Conservation (phyloP, 2,888 invertebrate genomes). For the Leptinotarsa peninsularis region DNA sequence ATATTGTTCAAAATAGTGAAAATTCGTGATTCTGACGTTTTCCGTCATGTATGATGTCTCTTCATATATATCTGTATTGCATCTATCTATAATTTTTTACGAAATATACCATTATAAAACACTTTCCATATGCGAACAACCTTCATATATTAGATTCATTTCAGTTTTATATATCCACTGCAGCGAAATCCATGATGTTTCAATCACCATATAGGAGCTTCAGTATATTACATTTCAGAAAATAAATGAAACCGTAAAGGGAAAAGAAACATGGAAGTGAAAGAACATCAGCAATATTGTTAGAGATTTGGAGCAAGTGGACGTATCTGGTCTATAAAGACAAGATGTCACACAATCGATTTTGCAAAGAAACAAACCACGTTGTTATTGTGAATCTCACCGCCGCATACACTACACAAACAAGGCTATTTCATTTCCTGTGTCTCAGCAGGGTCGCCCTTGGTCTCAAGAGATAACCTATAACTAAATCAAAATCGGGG, state of each 20-base stretch:
- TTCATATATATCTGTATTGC: too few species aligned
- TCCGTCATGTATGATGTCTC: too few species aligned
- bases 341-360: slow-evolving; percentile 67
- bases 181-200: slow-evolving; percentile 46
- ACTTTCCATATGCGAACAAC: too few species aligned
- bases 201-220: slow-evolving; percentile 50
- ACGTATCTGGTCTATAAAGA: slow-evolving; percentile 63
- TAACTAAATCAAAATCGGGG: slow-evolving; percentile 25
- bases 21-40: too few species aligned
- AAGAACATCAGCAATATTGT: slow-evolving; percentile 55
- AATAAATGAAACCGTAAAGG: slow-evolving; percentile 41
- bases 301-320: slow-evolving; percentile 59
- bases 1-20: too few species aligned
- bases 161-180: neutral
- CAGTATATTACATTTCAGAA: slow-evolving; percentile 38
- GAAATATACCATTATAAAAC: too few species aligned
- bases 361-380: slow-evolving; percentile 63
- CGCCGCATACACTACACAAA: slow-evolving; percentile 62
- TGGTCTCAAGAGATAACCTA: slow-evolving; percentile 29
- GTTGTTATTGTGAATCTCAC: slow-evolving; percentile 60
- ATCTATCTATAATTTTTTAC: too few species aligned
- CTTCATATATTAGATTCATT: neutral
- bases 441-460: slow-evolving; percentile 49
- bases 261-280: slow-evolving; percentile 50
- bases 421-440: slow-evolving; percentile 61